Evolutionary conservation across 2,888 invertebrate genomes (phyloP).

Genomic region (Acanthoscelides obtectus): DNA sequence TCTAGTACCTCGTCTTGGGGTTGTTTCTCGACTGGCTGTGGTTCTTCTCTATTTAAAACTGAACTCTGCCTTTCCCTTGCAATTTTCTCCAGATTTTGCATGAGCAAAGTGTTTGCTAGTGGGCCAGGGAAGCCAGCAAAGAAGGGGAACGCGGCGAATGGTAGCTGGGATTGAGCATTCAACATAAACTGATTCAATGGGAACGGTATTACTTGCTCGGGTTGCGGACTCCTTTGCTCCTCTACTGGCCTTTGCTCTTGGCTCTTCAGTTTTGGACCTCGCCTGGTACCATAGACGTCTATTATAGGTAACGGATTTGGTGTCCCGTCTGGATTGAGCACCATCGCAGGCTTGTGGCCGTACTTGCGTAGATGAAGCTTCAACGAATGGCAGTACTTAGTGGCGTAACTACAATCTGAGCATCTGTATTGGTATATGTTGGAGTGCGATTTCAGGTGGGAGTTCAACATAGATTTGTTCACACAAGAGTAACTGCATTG

Average conservation of each 20-base stretch:
- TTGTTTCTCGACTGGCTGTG: constrained; percentile 4
- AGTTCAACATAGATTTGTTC: constrained; percentile 99
- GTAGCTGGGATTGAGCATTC: constrained; percentile 18
- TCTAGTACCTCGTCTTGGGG: constrained; percentile 52
- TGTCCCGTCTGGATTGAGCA: constrained; percentile 82
- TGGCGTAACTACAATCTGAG: constrained; percentile 89
- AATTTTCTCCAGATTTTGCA: constrained; percentile 28
- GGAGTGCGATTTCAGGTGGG: constrained; percentile 94
- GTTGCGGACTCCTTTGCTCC: constrained; percentile 13
- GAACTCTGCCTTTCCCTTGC: constrained; percentile 15
- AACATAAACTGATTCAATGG: constrained; percentile 24
- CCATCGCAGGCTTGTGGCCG: constrained; percentile 84
- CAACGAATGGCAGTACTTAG: constrained; percentile 96
- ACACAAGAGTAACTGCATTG: constrained; percentile 89
- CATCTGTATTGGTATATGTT: constrained; percentile 91
- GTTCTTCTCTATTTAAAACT: background rate
- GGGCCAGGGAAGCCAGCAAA: constrained; percentile 29
- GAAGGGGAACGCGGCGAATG: constrained; percentile 27
- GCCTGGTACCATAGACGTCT: constrained; percentile 84
- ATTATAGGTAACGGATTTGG: constrained; percentile 85
- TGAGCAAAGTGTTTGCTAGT: constrained; percentile 31
- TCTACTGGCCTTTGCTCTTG: constrained; percentile 9
- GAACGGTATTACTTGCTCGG: constrained; percentile 16
- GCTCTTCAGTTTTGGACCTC: constrained; percentile 68
- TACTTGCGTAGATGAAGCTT: constrained; percentile 94